These are phyloP conservation scores for Xyliphius kryptos DNA, from an alignment of 2,113 vertebrate genomes.

Conservation along the genomic window DNA sequence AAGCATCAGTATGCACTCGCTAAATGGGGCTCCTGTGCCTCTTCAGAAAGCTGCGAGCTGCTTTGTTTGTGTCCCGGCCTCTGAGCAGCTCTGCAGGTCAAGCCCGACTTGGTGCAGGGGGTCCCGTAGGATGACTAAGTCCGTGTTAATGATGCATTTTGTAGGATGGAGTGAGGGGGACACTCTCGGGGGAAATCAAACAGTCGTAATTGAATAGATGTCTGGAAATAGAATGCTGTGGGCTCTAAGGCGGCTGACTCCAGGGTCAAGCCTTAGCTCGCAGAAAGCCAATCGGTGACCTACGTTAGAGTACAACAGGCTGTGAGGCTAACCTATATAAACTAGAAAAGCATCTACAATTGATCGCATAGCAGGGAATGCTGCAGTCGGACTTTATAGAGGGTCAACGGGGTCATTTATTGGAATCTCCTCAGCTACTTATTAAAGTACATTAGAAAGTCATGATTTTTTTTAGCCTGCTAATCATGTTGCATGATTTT, in stretches of 20 bases:
- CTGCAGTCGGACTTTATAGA: not conserved
- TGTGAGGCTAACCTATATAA: too few relatives aligned
- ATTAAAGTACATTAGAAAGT: too few relatives aligned
- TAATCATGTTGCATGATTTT: too few relatives aligned
- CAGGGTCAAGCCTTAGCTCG: not conserved
- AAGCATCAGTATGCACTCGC: not conserved
- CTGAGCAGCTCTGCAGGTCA: constrained; percentile 18
- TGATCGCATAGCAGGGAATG: too few relatives aligned
- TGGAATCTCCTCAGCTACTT: not conserved
- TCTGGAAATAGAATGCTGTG: constrained; percentile 53
- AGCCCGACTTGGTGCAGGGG: not conserved
- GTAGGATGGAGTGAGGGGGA: constrained; percentile 47
- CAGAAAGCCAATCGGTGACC: constrained; percentile 1
- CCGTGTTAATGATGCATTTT: constrained; percentile 66
- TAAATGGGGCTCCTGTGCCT: constrained; percentile 23
- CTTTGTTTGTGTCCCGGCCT: constrained; percentile 22
- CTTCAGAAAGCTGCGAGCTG: constrained; percentile 16
- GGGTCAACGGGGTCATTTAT: not conserved
- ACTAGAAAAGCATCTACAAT: not conserved
- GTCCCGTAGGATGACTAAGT: constrained; percentile 36
- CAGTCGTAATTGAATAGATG: constrained; percentile 63
- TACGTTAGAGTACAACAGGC: not conserved
- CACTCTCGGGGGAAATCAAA: constrained; percentile 62
- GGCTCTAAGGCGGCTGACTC: constrained; percentile 25
- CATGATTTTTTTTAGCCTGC: too few relatives aligned